These are phyloP conservation scores for Gari tellinella DNA, from an alignment of 2,888 invertebrate genomes.

Conservation along the genomic window DNA sequence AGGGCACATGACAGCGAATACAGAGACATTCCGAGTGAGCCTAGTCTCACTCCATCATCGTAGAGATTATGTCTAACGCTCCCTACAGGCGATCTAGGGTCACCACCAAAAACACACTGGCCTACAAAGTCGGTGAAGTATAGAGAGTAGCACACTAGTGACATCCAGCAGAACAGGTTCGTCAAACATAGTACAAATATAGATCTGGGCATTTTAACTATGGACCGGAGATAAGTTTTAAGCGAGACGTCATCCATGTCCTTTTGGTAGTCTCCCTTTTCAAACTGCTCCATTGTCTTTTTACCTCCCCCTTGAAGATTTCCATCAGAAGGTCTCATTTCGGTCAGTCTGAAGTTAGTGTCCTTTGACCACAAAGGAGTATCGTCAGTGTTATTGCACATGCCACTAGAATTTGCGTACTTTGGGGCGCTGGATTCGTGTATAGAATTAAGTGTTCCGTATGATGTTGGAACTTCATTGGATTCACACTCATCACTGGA, in stretches of 20 bases:
- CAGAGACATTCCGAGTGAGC: conserved; percentile 97
- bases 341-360: conserved; percentile 6
- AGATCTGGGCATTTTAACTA: conserved; percentile 95
- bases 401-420: conserved; percentile 2
- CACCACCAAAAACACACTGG: conserved; percentile 91
- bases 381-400: neutral
- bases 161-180: conserved; percentile 99
- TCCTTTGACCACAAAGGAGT: neutral
- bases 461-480: conserved; percentile 14
- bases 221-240: conserved; percentile 93
- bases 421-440: neutral
- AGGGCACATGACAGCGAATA: conserved; percentile 96
- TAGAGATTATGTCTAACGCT: conserved; percentile 86
- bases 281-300: neutral
- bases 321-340: conserved; percentile 4
- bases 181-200: conserved; percentile 94
- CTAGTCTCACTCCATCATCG: conserved; percentile 96
- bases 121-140: conserved; percentile 99
- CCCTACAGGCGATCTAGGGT: conserved; percentile 87
- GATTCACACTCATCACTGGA: conserved; percentile 52
- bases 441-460: conserved; percentile 15
- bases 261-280: conserved; percentile 5
- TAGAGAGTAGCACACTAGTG: conserved; percentile 97
- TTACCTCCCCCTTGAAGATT: neutral
- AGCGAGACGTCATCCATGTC: conserved; percentile 84